A percentile compares a stretch with the other conserved stretches of the same genome.
These are phyloP conservation scores for Smithornis capensis DNA, from an alignment of 2,113 vertebrate genomes.

Conservation along the genomic window DNA sequence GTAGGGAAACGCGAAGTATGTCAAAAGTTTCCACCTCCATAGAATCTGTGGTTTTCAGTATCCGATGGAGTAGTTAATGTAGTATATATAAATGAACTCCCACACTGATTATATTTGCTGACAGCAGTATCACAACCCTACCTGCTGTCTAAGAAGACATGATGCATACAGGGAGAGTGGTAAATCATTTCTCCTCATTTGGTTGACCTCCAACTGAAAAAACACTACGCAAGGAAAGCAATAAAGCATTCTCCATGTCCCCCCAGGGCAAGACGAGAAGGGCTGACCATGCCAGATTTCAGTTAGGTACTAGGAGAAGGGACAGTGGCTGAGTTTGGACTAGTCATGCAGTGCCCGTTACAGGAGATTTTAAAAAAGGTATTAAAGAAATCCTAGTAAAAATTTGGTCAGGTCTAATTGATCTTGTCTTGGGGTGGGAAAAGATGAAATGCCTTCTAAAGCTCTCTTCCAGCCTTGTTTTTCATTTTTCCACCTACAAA, in stretches of 20 bases:
- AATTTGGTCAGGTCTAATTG: background rate
- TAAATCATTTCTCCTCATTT: background rate
- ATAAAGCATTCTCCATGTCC: background rate
- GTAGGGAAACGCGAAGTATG: background rate
- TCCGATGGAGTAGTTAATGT: background rate
- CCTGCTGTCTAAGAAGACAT: background rate
- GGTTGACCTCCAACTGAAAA: background rate
- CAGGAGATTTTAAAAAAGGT: background rate
- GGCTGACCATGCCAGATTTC: background rate
- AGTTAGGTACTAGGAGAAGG: background rate
- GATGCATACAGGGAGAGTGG: background rate
- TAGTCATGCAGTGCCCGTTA: background rate
- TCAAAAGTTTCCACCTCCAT: background rate
- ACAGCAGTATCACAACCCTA: background rate
- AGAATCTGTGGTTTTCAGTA: background rate
- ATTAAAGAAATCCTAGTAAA: background rate
- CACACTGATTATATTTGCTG: background rate
- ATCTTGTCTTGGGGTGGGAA: background rate
- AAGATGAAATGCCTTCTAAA: background rate
- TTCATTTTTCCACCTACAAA: background rate
- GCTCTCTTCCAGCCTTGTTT: background rate
- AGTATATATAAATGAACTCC: background rate
- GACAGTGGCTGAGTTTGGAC: background rate
- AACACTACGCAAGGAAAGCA: background rate
- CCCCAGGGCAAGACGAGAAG: background rate